These are phyloP conservation scores for Drosophila rufa DNA, from an alignment of 1,140 invertebrate species.

Conservation along the genomic window DNA sequence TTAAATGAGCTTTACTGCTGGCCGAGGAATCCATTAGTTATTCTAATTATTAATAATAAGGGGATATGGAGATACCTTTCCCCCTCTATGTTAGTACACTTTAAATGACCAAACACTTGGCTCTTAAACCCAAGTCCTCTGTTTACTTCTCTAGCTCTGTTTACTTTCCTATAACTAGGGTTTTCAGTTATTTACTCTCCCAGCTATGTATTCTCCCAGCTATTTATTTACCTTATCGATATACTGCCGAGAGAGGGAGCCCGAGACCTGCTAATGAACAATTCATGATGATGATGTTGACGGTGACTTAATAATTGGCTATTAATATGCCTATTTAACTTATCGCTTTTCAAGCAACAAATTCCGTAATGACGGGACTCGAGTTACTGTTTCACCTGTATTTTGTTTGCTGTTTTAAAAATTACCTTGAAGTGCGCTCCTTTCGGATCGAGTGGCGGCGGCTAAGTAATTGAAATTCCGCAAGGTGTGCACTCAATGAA, in stretches of 20 bases:
- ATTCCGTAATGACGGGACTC: slow-evolving; percentile 13
- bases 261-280: slow-evolving; percentile 37
- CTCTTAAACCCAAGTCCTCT: slow-evolving; percentile 3
- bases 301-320: slow-evolving; percentile 58
- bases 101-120: neutral
- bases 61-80: neutral
- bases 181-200: slow-evolving; percentile 24
- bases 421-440: slow-evolving; percentile 36
- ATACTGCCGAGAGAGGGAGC: neutral
- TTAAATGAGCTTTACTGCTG: no score
- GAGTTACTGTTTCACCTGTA: slow-evolving; percentile 39
- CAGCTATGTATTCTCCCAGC: slow-evolving; percentile 13
- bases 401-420: slow-evolving; percentile 28
- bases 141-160: slow-evolving; percentile 21
- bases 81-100: neutral
- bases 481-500: slow-evolving; percentile 41
- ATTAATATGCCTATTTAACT: slow-evolving; percentile 49
- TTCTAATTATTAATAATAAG: neutral
- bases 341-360: slow-evolving; percentile 39
- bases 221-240: slow-evolving; percentile 45
- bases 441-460: slow-evolving; percentile 26
- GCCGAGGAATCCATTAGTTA: neutral
- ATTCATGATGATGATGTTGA: slow-evolving; percentile 31
- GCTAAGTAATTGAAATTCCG: slow-evolving; percentile 50
- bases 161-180: slow-evolving; percentile 26